Conservation (phyloP, 2,888 invertebrate species). For the Lasius fuliginosus region DNA sequence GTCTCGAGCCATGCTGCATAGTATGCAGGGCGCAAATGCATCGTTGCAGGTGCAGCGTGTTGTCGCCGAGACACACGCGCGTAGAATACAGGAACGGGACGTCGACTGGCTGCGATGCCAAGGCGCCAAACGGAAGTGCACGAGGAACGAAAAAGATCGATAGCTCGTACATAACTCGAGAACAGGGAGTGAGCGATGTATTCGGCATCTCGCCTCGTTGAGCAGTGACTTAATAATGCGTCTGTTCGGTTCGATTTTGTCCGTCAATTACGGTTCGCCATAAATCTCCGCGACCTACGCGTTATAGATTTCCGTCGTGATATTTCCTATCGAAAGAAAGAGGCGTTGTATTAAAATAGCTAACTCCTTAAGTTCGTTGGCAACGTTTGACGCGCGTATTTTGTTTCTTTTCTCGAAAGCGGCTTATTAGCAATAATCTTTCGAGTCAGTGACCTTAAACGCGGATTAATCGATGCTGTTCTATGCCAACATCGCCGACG, state of each 20-base stretch:
- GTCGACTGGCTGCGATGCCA: conserved; percentile 31
- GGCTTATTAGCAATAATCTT: neutral
- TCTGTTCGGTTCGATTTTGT: conserved; percentile 12
- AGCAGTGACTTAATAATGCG: conserved; percentile 33
- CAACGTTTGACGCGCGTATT: neutral
- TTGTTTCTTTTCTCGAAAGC: conserved; percentile 14
- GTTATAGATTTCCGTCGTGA: neutral
- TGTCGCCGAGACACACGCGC: conserved; percentile 47
- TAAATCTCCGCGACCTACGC: neutral
- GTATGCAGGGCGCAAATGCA: conserved; percentile 47
- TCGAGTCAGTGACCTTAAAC: conserved; percentile 47
- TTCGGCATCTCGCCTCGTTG: conserved; percentile 30
- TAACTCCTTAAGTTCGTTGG: conserved; percentile 25
- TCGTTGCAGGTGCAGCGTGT: conserved; percentile 56
- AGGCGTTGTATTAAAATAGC: conserved; percentile 5
- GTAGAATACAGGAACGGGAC: conserved; percentile 39
- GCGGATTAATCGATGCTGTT: conserved; percentile 35
- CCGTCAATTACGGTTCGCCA: neutral
- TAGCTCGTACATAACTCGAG: conserved; percentile 7
- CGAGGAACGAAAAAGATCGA: conserved; percentile 41
- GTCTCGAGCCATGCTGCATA: conserved; percentile 24
- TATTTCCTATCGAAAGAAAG: neutral
- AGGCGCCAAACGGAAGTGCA: conserved; percentile 57
- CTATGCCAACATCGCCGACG: conserved; percentile 25
- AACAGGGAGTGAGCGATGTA: neutral